These are phyloP conservation scores for Siniperca obscura DNA, from an alignment of 2,797 vertebrate genomes.

Conservation along the genomic window DNA sequence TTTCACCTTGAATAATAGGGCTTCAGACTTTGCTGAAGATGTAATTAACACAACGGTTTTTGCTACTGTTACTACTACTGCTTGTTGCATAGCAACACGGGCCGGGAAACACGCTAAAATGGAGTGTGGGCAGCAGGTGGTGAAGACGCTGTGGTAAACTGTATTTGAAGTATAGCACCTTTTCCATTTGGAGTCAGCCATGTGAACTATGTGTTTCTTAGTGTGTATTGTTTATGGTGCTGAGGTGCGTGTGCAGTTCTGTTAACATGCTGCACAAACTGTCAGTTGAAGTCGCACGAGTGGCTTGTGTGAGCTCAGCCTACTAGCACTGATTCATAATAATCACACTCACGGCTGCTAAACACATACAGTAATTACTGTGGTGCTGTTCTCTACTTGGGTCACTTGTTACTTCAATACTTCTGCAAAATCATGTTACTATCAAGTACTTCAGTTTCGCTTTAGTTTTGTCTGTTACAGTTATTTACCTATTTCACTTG, in stretches of 20 bases:
- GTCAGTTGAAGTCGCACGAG: background rate
- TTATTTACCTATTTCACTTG: background rate
- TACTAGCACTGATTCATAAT: no score
- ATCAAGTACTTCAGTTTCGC: background rate
- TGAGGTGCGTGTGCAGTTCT: no score
- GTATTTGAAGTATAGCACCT: no score
- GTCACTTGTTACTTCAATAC: background rate
- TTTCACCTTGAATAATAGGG: background rate
- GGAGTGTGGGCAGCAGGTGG: background rate
- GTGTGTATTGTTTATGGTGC: background rate
- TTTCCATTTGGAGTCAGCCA: background rate
- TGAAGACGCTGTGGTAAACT: background rate
- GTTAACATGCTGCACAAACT: background rate
- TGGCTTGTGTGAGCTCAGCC: background rate
- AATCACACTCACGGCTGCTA: background rate
- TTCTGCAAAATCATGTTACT: background rate
- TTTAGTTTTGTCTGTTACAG: background rate
- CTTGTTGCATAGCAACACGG: background rate
- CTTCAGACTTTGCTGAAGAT: background rate
- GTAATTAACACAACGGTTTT: background rate
- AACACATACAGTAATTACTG: background rate
- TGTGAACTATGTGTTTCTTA: background rate
- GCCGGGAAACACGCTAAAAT: background rate
- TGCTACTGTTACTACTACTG: background rate
- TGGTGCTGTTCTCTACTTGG: background rate